These are phyloP conservation scores for Bombus superbus DNA, from an alignment of 1,140 invertebrate genomes.

Conservation along the genomic window DNA sequence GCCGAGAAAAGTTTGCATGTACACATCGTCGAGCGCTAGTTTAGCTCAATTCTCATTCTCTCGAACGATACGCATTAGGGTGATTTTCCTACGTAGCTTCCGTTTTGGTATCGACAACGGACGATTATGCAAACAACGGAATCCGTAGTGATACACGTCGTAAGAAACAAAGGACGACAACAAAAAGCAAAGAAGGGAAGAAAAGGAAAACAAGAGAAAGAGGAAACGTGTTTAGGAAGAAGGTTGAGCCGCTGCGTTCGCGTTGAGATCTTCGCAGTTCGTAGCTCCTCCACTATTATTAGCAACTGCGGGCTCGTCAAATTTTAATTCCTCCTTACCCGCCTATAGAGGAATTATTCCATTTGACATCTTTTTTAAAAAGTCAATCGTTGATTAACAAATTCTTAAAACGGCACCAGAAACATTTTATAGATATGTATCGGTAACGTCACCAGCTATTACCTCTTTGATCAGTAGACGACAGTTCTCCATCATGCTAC, in stretches of 20 bases:
- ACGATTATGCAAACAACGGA: slow-evolving; percentile 27
- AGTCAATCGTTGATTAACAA: slow-evolving; percentile 60
- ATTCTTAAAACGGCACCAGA: slow-evolving; percentile 43
- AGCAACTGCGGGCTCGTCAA: slow-evolving; percentile 59
- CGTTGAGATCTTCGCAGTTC: slow-evolving; percentile 69
- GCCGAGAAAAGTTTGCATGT: background rate
- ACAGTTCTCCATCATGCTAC: slow-evolving; percentile 73
- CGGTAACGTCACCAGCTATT: slow-evolving; percentile 62
- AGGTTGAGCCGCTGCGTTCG: slow-evolving; percentile 62
- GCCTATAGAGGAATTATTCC: slow-evolving; percentile 64
- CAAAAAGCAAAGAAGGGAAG: background rate
- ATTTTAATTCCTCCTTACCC: slow-evolving; percentile 67
- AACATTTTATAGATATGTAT: slow-evolving; percentile 59
- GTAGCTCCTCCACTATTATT: slow-evolving; percentile 60
- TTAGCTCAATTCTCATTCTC: background rate
- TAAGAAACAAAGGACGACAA: background rate
- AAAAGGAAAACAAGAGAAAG: background rate
- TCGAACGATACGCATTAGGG: slow-evolving; percentile 3
- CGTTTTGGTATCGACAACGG: background rate
- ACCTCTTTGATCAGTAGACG: slow-evolving; percentile 75
- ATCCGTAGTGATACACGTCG: background rate
- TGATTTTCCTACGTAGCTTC: background rate
- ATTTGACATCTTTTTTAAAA: slow-evolving; percentile 65
- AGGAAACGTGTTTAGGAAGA: slow-evolving; percentile 51
- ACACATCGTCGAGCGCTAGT: too few relatives aligned